Percentiles rank a stretch among this genome's conserved stretches.
phyloP scores from a whole-genome alignment of 1,140 invertebrate genomes.

The Charaxes varanes region DNA sequence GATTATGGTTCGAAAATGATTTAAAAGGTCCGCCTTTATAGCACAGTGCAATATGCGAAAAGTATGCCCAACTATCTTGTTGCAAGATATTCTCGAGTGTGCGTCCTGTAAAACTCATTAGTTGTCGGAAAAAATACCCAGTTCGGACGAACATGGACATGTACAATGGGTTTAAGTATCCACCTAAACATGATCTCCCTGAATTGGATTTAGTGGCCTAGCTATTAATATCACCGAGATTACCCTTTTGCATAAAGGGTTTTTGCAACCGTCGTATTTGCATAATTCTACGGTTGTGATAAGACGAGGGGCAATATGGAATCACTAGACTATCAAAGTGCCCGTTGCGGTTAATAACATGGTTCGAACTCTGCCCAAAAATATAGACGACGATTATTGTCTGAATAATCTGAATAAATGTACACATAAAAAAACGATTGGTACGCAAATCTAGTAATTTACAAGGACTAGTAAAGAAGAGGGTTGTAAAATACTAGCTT shows the following conservation, averaged over 20 bases:
- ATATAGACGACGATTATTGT: conserved; percentile 26
- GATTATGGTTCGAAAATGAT: conserved; percentile 15
- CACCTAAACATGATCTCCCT: neutral
- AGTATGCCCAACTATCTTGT: no score
- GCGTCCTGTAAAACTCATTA: no score
- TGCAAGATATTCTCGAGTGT: no score
- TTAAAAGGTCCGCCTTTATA: no score
- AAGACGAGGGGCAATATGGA: conserved; percentile 5
- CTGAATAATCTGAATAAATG: no score
- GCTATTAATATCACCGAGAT: conserved; percentile 15
- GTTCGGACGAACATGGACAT: neutral
- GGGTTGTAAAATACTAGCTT: conserved; percentile 17
- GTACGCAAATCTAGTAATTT: conserved; percentile 31
- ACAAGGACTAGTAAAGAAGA: conserved; percentile 15
- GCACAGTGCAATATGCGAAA: no score
- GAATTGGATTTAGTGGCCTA: conserved; percentile 8
- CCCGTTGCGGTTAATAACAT: neutral
- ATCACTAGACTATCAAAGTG: conserved; percentile 6
- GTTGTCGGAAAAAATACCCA: no score
- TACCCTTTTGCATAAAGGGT: conserved; percentile 16
- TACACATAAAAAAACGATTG: conserved; percentile 32
- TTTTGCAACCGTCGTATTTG: no score
- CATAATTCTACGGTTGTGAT: conserved; percentile 2
- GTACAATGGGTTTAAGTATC: conserved; percentile 16
- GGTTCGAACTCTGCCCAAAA: conserved; percentile 2